Evolutionary conservation across 1,140 invertebrate genomes (phyloP), one percentile per base, ranked within the genome.

Genomic region (Homalodisca vitripennis): DNA sequence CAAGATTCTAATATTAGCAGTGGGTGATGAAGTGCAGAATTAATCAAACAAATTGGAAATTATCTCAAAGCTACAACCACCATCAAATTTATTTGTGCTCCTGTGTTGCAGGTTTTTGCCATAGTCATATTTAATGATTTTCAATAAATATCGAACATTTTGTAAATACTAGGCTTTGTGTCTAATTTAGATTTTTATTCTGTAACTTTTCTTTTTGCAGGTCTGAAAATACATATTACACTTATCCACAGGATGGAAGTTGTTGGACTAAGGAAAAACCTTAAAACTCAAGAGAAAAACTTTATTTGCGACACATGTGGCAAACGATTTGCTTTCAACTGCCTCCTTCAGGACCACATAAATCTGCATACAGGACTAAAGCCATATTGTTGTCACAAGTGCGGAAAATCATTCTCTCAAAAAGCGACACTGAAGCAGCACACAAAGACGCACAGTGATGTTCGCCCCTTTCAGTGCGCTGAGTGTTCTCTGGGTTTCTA

Each of bases 331-430:
- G 84, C 92, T 29, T 97, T 93, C 79, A 90, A 94, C 81, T 94
- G 91, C 79, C 98, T 96, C 74, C 83, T 98, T 68, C 92, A 95
- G 34, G 92, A 94, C n/a, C 97, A 98, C 79, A 84, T 94, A 48
- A 85, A 94, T 27, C 89, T 89, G 27, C 91, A 92, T 69, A 88
- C 88, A 0, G 83, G 83, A 1, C 88, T 88, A 72, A 86, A 86
- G 72, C 84, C 86, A 2, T 86, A 83, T 75, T 84, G 84, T 73
- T 87, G 86, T 75, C 79, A 81, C 22, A n/a, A 60, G 60, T 88
- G 79, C 75, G 3, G 89, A 73, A 87, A 88, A 70, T 80, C 86
- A 22, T 89, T 87, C 75, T 84, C 85, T 3, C 87, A 88, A 77
- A 87, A 85, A 70, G 89, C 89, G 48, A 92, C 93, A 80, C 80